Conservation (phyloP, 2,113 vertebrate species). For the Protobothrops mucrosquamatus region DNA sequence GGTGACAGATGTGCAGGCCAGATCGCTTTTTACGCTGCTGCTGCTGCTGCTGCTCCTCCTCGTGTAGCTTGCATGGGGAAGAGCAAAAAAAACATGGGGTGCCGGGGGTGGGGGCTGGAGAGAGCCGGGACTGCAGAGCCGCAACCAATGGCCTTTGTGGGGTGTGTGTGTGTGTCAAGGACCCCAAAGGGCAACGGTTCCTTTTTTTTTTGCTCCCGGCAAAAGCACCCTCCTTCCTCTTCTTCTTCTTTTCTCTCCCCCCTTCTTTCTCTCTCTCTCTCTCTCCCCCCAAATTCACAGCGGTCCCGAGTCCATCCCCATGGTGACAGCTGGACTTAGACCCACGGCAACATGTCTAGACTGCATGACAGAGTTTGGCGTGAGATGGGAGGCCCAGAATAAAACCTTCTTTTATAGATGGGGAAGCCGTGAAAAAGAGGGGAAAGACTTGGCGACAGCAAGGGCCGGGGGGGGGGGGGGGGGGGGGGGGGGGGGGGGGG, state of each 20-base stretch:
- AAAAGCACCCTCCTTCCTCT: conserved; percentile 1
- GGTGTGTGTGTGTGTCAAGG: background rate
- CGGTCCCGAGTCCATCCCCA: conserved; percentile 82
- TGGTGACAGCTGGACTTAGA: conserved; percentile 83
- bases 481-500: too few relatives aligned
- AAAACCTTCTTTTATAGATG: conserved; percentile 71
- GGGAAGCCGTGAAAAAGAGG: conserved; percentile 39
- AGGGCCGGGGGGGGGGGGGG: background rate
- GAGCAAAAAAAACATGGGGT: conserved; percentile 7
- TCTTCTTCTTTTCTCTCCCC: conserved; percentile 46
- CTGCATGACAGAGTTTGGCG: conserved; percentile 79
- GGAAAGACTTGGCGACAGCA: background rate
- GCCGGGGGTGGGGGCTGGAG: background rate
- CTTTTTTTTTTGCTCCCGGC: background rate
- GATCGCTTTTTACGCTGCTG: conserved; percentile 21
- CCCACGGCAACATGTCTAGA: conserved; percentile 80
- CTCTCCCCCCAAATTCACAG: conserved; percentile 76
- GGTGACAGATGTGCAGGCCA: conserved; percentile 72
- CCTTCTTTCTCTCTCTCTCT: conserved; percentile 10
- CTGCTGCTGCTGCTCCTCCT: conserved; percentile 46
- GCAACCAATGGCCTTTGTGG: background rate
- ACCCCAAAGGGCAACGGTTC: background rate
- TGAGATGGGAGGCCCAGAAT: conserved; percentile 76
- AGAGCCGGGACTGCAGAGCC: background rate
- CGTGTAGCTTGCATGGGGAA: conserved; percentile 18